Evolutionary conservation across 2,888 invertebrate genomes (phyloP), one percentile per base, ranked within the genome.

Genomic region (Leucophenga montana): DNA sequence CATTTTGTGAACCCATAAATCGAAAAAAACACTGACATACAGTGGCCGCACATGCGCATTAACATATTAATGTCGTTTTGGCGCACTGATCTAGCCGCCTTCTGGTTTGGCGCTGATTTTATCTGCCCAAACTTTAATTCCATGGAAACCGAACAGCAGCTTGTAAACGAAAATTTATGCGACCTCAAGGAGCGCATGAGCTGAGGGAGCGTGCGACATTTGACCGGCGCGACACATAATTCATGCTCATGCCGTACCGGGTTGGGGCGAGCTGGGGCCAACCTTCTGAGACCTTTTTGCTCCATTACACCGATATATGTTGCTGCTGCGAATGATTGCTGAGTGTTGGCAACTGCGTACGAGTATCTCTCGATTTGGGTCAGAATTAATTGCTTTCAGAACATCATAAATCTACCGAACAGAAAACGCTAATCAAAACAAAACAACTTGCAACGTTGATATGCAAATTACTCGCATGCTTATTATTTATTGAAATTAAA

Each of bases 1-100:
- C 87, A 87, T 87, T 86, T 77, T 76, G 69, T 84, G 86, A 84
- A 83, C 85, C 78, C 85, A 87, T 88, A 87, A 87, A 87, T 87
- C 80, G 73, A 76, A 50, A n/a, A 50, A 50, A n/a, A 1, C 50
- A 50, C 77, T 39, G 39, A 73, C 69, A 74, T 78, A 78, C 78
- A 72, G 78, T 81, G 83, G 80, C 78, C 64, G 69, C 70, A 71
- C 78, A 76, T 77, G 80, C 81, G 78, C 85, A 86, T 86, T 86
- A 85, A 83, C 86, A 86, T 85, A 85, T 85, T 85, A 84, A 85
- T 86, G 85, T 77, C 75, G 78, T 64, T 64, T 76, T 76, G 74
- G 78, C 71, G 82, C 74, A 80, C 79, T 81, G 82, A 84, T 85
- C 82, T 80, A 79, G 82, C 79, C 82, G 82, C 77, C 78, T 75